phyloP scores from a whole-genome alignment of 2,797 vertebrate genomes.

The Halcyon badia region DNA sequence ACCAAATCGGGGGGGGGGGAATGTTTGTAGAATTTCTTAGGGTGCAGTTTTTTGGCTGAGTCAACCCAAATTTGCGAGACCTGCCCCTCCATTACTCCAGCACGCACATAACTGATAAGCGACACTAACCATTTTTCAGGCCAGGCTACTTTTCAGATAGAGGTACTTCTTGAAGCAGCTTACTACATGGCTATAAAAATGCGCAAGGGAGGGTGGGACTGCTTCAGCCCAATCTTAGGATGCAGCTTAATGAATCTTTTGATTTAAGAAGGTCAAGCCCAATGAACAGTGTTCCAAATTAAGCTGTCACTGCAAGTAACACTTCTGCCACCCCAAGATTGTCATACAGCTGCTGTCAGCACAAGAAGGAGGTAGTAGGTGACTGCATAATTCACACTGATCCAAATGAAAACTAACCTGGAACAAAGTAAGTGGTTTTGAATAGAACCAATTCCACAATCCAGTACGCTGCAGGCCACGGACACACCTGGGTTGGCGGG shows the following conservation, averaged over 20 bases:
- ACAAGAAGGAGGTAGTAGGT: not conserved
- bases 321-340: not conserved
- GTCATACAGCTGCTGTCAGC: not conserved
- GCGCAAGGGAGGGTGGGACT: not conserved
- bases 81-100: not conserved
- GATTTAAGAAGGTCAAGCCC: not conserved
- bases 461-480: not conserved
- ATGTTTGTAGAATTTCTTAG: not conserved
- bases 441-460: not conserved
- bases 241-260: not conserved
- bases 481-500: rapidly evolving
- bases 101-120: rapidly evolving
- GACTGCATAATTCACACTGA: rapidly evolving
- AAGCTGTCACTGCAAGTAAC: not conserved
- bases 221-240: not conserved
- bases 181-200: not conserved
- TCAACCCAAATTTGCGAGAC: not conserved
- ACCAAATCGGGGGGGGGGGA: not conserved
- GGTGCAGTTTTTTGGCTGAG: not conserved
- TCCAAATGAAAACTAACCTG: not conserved
- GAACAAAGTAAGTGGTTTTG: not conserved
- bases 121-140: not conserved
- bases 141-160: not conserved
- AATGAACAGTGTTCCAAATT: not conserved
- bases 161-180: not conserved